Evolutionary conservation across 92 coral and sea anemone species (phyloP), one percentile per base, ranked within the genome.

Genomic region (Epizoanthus ramosus): DNA sequence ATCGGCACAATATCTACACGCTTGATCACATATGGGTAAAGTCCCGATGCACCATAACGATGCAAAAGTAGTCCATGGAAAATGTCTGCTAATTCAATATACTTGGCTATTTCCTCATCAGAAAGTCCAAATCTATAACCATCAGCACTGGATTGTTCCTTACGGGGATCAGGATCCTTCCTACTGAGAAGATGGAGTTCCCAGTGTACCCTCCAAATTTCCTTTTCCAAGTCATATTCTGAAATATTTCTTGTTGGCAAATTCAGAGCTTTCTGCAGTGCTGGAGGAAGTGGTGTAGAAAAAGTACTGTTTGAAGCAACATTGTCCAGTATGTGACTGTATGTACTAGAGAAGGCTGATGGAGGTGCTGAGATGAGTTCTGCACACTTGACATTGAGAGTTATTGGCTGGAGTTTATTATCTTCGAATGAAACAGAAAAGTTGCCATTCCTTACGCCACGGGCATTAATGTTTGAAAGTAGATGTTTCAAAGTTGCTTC

Each of bases 381-480:
- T 3, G 85, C 87, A 84, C 87, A 73, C 25, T 53, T 73, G 47
- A 77, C 83, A 41, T 85, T 85, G 39, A 79, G 79, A 18, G 89
- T 77, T 12, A 85, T 76, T 0, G 50, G 89, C 54, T 80, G 50
- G 15, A 85, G 76, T 58, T 85, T 85, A 22, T 79, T 79, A 5
- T 74, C 68, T 16, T 85, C 89, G 79, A 65, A 85, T 7, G 21
- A 47, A 23, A 85, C 41, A 41, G 52, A 56, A 67, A 85, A 85
- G 56, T 79, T 80, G 63, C 85, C 89, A 79, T 80, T 85, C 73
- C 85, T 66, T 21, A 85, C 89, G 18, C 86, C 90, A n/a, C 85
- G 73, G 53, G 83, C 63, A 81, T 86, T 85, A 16, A 79, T 85
- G 84, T 85, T 85, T 14, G 65, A 31, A n/a, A 76, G 43, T 54